These are phyloP conservation scores for Megalurothrips usitatus DNA, from an alignment of 2,888 invertebrate genomes.

Conservation along the genomic window DNA sequence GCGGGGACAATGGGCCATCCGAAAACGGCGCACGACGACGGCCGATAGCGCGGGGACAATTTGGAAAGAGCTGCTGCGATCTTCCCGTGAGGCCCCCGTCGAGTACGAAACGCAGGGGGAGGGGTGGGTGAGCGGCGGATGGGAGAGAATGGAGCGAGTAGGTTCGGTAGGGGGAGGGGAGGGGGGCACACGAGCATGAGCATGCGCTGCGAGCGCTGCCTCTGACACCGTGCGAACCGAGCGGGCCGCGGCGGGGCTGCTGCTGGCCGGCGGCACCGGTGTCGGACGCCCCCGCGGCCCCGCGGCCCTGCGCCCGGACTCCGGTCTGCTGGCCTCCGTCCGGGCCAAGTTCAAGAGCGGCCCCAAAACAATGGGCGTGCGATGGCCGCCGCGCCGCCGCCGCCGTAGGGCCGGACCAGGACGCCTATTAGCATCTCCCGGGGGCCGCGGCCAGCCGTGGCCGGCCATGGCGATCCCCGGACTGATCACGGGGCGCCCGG, in stretches of 20 bases:
- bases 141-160: too few relatives aligned
- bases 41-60: too few relatives aligned
- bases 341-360: constrained; percentile 20
- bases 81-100: too few relatives aligned
- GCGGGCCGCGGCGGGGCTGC: background rate
- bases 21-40: too few relatives aligned
- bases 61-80: too few relatives aligned
- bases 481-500: too few relatives aligned
- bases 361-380: background rate
- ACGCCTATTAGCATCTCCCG: background rate
- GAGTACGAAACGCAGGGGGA: too few relatives aligned
- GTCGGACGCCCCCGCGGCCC: background rate
- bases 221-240: background rate
- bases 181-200: background rate
- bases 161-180: background rate
- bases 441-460: too few relatives aligned
- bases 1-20: too few relatives aligned
- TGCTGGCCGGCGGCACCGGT: background rate
- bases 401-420: background rate
- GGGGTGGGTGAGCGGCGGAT: too few relatives aligned
- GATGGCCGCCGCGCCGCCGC: background rate
- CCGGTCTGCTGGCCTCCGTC: background rate
- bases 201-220: background rate
- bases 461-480: too few relatives aligned
- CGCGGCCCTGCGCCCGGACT: background rate